Conservation (phyloP, 1,140 invertebrate species). For the Zaprionus taronus region DNA sequence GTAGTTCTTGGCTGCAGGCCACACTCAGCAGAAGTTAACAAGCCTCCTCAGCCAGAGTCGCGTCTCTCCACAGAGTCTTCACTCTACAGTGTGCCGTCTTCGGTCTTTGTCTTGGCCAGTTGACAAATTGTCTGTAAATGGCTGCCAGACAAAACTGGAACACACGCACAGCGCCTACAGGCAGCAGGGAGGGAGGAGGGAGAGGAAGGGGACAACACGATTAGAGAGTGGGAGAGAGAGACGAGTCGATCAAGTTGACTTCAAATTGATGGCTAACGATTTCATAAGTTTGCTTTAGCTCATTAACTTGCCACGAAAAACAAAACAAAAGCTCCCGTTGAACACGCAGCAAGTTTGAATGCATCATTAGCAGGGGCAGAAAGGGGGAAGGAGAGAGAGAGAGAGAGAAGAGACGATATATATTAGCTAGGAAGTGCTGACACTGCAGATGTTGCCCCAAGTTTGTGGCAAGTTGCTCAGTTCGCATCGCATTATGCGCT, state of each 20-base stretch:
- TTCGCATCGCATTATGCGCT: not conserved
- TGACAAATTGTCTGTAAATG: conserved; percentile 79
- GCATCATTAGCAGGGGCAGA: conserved; percentile 18
- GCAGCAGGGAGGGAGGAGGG: not conserved
- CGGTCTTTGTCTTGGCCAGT: conserved; percentile 33
- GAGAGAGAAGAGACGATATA: not conserved
- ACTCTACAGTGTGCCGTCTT: not conserved
- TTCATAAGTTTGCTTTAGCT: conserved; percentile 14
- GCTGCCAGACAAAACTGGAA: conserved; percentile 78
- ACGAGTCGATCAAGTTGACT: conserved; percentile 4
- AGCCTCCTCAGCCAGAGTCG: conserved; percentile 22
- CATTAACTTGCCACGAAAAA: conserved; percentile 9
- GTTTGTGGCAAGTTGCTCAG: not conserved
- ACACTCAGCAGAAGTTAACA: conserved; percentile 50
- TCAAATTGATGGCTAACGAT: conserved; percentile 33
- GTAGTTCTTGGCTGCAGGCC: conserved; percentile 75
- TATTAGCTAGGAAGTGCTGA: not conserved
- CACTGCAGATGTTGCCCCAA: not conserved
- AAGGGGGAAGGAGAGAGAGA: not conserved
- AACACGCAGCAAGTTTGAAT: conserved; percentile 18
- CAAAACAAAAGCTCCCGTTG: conserved; percentile 30
- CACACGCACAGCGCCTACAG: conserved; percentile 65
- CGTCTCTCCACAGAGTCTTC: not conserved
- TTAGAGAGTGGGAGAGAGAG: conserved; percentile 1
- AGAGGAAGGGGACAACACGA: not conserved